Evolutionary conservation across 2,113 vertebrate species (phyloP), one percentile per base, ranked within the genome.

Genomic region (Muscicapa adusta): DNA sequence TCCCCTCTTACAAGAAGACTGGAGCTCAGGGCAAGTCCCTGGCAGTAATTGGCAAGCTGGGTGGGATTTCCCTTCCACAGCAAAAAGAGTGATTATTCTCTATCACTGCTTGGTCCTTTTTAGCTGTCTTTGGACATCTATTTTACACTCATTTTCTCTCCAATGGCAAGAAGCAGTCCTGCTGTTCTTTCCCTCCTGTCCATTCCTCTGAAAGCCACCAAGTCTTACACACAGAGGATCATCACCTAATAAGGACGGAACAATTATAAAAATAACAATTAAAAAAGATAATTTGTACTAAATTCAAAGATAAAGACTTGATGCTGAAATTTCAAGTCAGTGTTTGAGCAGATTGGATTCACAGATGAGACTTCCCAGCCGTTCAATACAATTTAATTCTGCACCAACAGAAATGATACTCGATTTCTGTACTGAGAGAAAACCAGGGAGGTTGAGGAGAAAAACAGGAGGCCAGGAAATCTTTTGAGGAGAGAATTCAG

Each of bases 1-100:
- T 91, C 77, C 87, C 29, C 17, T 89, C 62, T 93, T 83, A 80
- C 47, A 95, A 91, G 70, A 92, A 94, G 81, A 31, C n/a, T 78
- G 76, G 60, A 85, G 58, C 47, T 89, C 18, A 0, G 88, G 85
- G 77, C 62, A 95, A 91, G 84, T 80, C 78, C 74, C 91, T 95
- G 93, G 85, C 91, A 95, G 51, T 34, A 73, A 22, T 19, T 94
- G 58, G 54, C 85, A 76, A 70, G 81, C n/a, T 79, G 54, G 62
- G 18, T 91, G 94, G 85, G 60, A 62, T 93, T 96, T 94, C 88
- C 85, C 85, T 93, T 76, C 45, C 50, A 83, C 33, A 84, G 31
- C 76, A 93, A 78, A 88, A 91, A 71, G 33, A 56, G 9, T 14
- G 72, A 71, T 84, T 91, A 48, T 56, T 74, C 16, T 2, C 31